phyloP scores from a whole-genome alignment of 2,113 vertebrate genomes.

The Melanerpes aurifrons region DNA sequence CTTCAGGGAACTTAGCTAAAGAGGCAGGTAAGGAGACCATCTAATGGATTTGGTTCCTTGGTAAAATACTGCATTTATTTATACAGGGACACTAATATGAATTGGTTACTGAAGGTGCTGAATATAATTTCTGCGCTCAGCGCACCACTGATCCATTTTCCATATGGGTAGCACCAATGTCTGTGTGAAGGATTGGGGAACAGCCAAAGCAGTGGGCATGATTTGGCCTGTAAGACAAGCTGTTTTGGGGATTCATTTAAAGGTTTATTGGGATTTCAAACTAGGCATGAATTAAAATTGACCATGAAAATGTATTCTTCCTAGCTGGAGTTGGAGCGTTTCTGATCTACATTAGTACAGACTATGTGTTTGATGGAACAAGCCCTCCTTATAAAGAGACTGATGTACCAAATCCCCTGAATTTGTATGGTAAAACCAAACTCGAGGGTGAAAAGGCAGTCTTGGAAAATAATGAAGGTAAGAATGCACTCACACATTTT shows the following conservation, averaged over 20 bases:
- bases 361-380: constrained; percentile 96
- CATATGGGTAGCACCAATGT: accelerated
- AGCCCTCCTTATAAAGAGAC: constrained; percentile 93
- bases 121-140: neutral
- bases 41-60: neutral
- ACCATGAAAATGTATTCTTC: neutral
- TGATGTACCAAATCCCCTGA: constrained; percentile 88
- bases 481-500: neutral
- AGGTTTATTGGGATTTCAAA: neutral
- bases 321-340: constrained; percentile 82
- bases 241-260: neutral
- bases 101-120: neutral
- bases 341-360: constrained; percentile 93
- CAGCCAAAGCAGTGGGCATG: neutral
- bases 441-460: constrained; percentile 91
- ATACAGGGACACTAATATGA: neutral
- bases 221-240: neutral
- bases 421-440: constrained; percentile 93
- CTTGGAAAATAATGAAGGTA: constrained; percentile 89
- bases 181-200: neutral
- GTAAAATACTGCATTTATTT: neutral
- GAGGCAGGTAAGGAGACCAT: constrained; percentile 85
- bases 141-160: accelerated
- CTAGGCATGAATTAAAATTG: neutral
- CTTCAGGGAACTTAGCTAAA: constrained; percentile 88